Evolutionary conservation across 2,113 vertebrate genomes (phyloP).

Genomic region (Sorex fumeus): DNA sequence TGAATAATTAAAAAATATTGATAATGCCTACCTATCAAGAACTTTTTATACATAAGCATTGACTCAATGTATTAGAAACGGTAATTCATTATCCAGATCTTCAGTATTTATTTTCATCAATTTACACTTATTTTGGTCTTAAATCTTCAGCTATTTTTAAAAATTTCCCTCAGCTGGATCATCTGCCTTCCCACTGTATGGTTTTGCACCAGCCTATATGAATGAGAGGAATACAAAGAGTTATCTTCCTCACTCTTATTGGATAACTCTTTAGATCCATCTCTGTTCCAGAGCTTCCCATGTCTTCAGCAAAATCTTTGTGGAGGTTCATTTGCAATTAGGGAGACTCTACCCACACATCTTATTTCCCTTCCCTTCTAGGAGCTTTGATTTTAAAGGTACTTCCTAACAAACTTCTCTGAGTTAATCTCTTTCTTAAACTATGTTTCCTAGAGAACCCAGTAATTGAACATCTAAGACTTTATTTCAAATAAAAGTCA

Average conservation of each 20-base stretch:
- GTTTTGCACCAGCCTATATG: neutral
- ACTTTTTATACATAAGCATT: neutral
- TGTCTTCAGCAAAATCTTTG: too few relatives aligned
- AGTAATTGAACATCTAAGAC: too few relatives aligned
- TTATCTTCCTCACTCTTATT: neutral
- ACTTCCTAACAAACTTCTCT: too few relatives aligned
- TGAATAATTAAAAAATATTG: neutral
- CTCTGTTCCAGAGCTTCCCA: neutral
- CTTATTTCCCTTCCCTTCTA: too few relatives aligned
- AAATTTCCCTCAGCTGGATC: neutral
- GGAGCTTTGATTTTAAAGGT: too few relatives aligned
- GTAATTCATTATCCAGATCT: neutral
- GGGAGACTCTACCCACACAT: too few relatives aligned
- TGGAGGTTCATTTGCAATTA: too few relatives aligned
- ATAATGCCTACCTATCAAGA: neutral
- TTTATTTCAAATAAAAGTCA: too few relatives aligned
- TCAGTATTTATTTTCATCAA: constrained; percentile 1
- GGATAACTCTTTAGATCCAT: neutral
- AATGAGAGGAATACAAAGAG: neutral
- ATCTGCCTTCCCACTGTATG: neutral
- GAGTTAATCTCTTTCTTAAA: too few relatives aligned
- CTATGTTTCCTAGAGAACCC: too few relatives aligned
- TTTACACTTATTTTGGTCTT: neutral
- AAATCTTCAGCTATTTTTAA: neutral
- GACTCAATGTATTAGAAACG: neutral